Evolutionary conservation across 2,797 vertebrate species (phyloP).

Genomic region (Phylloscopus collybita): DNA sequence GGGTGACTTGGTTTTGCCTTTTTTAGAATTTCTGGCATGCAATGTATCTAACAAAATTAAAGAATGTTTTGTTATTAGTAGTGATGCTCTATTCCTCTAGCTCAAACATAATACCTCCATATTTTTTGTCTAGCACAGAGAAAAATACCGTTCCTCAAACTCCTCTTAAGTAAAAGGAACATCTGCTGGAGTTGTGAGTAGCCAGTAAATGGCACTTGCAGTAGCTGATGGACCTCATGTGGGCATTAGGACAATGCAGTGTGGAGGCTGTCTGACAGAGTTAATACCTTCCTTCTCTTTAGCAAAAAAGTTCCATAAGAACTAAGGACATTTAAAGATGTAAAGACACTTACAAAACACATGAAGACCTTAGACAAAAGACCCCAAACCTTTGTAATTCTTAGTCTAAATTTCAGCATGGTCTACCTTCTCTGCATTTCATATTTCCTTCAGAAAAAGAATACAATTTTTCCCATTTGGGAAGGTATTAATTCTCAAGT

Average conservation of each 20-base stretch:
- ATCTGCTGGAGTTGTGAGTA: background rate
- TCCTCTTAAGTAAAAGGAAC: background rate
- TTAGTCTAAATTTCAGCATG: background rate
- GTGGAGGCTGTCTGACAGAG: background rate
- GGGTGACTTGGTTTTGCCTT: background rate
- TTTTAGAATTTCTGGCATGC: background rate
- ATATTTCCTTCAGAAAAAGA: background rate
- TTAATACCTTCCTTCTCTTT: background rate
- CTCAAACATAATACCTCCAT: background rate
- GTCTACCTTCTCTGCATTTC: background rate
- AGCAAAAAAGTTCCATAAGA: background rate
- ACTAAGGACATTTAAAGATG: background rate
- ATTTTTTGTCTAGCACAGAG: background rate
- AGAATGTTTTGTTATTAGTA: background rate
- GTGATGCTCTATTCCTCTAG: background rate
- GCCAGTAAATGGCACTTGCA: background rate
- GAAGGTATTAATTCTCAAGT: background rate
- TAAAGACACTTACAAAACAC: background rate
- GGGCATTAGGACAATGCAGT: background rate
- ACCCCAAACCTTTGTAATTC: background rate
- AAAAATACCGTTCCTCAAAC: background rate
- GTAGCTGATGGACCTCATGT: background rate
- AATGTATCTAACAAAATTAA: background rate
- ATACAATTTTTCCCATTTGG: background rate
- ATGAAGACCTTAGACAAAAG: background rate